Evolutionary conservation across 2,797 vertebrate species (phyloP), one percentile per base, ranked within the genome.

Genomic region (Streptopelia turtur): DNA sequence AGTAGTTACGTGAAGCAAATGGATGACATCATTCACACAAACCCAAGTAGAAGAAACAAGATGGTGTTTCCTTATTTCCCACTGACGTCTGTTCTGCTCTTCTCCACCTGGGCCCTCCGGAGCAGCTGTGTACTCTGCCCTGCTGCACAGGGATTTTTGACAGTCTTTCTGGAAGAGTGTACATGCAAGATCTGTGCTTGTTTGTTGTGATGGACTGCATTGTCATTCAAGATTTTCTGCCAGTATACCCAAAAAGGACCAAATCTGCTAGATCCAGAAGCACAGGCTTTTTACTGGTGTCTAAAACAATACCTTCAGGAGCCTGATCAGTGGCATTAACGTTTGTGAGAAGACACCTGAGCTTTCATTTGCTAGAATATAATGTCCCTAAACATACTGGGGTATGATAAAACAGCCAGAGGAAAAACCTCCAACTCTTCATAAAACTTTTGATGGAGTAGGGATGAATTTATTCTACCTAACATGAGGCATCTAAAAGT

Each of bases 221-320:
- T 13, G 7, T 5, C 11, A 25, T 39, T 55, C 22, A 71, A 43
- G 6, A 39, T 57, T 70, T 75, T 53, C 35, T 47, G 64, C 1
- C 1, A 37, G 30, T 16, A 50, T 2, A 49, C 5, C 1, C 3
- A 4, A 66, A 65, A 1, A 53, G 4, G 13, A 41, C 3, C 3
- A 3, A 37, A 4, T 0, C 0, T 3, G 3, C 3, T 39, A 9
- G 0, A 27, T 28, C 7, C 18, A 27, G 22, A 59, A 80, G 3
- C 9, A 25, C 18, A 22, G 27, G 2, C 8, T 66, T 91, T 70
- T 16, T 24, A 11, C 6, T 12, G 22, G 9, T 74, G 14, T 37
- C 72, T 27, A 23, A 57, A 78, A 56, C 11, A 5, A 1, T 2
- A 24, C 31, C 11, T 71, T 82, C 37, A 66, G n/a, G 10, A 55